Evolutionary conservation across 2,888 invertebrate genomes (phyloP).

Genomic region (Phrixothrix hirtus): DNA sequence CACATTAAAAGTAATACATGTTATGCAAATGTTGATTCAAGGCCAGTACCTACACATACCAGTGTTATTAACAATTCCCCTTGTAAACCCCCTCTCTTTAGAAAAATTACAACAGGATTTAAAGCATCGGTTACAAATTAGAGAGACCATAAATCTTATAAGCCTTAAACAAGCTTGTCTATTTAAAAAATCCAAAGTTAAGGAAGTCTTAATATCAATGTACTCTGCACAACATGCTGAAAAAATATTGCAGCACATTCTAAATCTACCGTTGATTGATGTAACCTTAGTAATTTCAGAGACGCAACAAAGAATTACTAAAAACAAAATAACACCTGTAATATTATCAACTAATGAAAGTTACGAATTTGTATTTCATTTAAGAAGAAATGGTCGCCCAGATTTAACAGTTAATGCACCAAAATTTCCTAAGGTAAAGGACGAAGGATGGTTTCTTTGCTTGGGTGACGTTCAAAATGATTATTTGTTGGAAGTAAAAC

Average conservation of each 20-base stretch:
- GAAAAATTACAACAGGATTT: slow-evolving; percentile 62
- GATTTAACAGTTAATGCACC: slow-evolving; percentile 71
- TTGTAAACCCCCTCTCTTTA: slow-evolving; percentile 69
- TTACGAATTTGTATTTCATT: slow-evolving; percentile 44
- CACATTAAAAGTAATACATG: slow-evolving; percentile 73
- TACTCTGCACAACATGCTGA: slow-evolving; percentile 38
- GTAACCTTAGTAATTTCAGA: slow-evolving; percentile 32
- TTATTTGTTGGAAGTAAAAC: slow-evolving; percentile 81
- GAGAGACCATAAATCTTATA: slow-evolving; percentile 1
- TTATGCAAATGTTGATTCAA: slow-evolving; percentile 91
- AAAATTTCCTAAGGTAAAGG: slow-evolving; percentile 89
- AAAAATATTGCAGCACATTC: slow-evolving; percentile 45
- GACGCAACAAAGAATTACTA: slow-evolving; percentile 14
- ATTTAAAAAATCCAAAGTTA: slow-evolving; percentile 58
- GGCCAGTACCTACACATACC: slow-evolving; percentile 83
- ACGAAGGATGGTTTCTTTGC: slow-evolving; percentile 93
- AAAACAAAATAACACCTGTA: slow-evolving; percentile 22
- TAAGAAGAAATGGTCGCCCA: slow-evolving; percentile 44
- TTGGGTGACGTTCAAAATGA: slow-evolving; percentile 72
- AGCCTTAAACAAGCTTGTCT: slow-evolving; percentile 67
- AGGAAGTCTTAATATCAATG: slow-evolving; percentile 35
- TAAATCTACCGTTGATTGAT: slow-evolving; percentile 47
- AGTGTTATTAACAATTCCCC: slow-evolving; percentile 76
- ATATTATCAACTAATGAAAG: slow-evolving; percentile 57
- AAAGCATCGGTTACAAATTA: slow-evolving; percentile 6